Percentiles rank a stretch among this genome's conserved stretches.
Conservation (phyloP, 2,888 invertebrate species). For the Arge pagana region DNA sequence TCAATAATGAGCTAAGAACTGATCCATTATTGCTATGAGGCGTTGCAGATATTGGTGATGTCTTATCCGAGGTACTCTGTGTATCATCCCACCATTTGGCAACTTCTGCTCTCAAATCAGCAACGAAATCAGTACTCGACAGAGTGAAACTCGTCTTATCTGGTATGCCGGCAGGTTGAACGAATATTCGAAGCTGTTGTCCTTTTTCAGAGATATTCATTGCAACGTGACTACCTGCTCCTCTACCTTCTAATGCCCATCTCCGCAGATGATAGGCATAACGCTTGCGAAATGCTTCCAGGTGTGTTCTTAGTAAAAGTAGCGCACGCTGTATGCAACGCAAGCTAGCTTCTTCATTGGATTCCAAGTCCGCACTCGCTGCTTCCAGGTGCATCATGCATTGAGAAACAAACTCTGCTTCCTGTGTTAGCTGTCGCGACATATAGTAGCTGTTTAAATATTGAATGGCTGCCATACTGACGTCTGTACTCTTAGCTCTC, state of each 20-base stretch:
- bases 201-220: conserved; percentile 65
- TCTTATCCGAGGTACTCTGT: conserved; percentile 49
- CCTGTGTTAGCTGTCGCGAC: conserved; percentile 87
- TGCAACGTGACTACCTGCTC: conserved; percentile 79
- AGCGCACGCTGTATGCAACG: conserved; percentile 90
- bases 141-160: conserved; percentile 83
- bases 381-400: conserved; percentile 91
- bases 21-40: conserved; percentile 53
- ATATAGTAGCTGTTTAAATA: conserved; percentile 94
- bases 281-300: conserved; percentile 86
- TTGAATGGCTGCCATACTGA: conserved; percentile 93
- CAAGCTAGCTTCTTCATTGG: conserved; percentile 73
- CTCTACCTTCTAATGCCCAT: conserved; percentile 84
- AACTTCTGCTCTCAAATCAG: conserved; percentile 90
- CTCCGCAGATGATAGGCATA: conserved; percentile 88
- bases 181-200: conserved; percentile 74
- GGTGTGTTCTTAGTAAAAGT: conserved; percentile 85
- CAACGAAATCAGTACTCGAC: conserved; percentile 85
- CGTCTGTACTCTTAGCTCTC: conserved; percentile 88
- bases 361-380: conserved; percentile 74
- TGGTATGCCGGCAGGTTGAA: conserved; percentile 87
- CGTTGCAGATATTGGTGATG: conserved; percentile 19
- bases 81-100: conserved; percentile 90
- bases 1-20: conserved; percentile 70
- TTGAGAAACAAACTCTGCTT: conserved; percentile 89